A percentile compares a stretch with the other conserved stretches of the same genome.
Conservation (phyloP, 2,797 vertebrate species). For the Poecilia picta region DNA sequence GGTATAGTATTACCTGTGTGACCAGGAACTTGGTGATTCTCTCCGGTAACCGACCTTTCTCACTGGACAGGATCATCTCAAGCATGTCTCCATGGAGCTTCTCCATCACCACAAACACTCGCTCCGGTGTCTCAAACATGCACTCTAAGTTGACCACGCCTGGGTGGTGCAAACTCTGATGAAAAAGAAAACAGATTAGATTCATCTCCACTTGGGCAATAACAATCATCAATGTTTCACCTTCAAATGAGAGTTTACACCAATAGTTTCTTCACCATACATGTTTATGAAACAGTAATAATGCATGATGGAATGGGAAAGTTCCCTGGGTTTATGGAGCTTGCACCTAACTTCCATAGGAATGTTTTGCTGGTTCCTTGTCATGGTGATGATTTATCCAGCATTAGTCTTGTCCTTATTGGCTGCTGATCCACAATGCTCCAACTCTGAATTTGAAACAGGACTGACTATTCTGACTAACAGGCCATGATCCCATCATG, state of each 20-base stretch:
- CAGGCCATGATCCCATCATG: background rate
- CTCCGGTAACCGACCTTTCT: slow-evolving; percentile 95
- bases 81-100: slow-evolving; percentile 99
- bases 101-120: slow-evolving; percentile 98
- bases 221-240: background rate
- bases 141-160: slow-evolving; percentile 97
- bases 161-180: slow-evolving; percentile 91
- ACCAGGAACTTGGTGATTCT: slow-evolving; percentile 96
- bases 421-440: background rate
- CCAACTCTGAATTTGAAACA: background rate
- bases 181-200: background rate
- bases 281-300: background rate
- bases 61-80: slow-evolving; percentile 98
- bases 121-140: slow-evolving; percentile 96
- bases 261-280: background rate
- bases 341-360: background rate
- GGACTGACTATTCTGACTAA: background rate
- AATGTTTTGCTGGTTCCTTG: background rate
- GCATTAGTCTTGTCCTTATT: background rate
- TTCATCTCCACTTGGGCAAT: background rate
- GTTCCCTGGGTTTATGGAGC: background rate
- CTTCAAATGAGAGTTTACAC: background rate
- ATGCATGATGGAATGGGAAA: background rate
- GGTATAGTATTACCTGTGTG: slow-evolving; percentile 84
- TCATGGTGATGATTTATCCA: background rate